A percentile compares a stretch with the other conserved stretches of the same genome.
These are phyloP conservation scores for Trichoplusia ni DNA, from an alignment of 1,140 invertebrate genomes.

Conservation along the genomic window DNA sequence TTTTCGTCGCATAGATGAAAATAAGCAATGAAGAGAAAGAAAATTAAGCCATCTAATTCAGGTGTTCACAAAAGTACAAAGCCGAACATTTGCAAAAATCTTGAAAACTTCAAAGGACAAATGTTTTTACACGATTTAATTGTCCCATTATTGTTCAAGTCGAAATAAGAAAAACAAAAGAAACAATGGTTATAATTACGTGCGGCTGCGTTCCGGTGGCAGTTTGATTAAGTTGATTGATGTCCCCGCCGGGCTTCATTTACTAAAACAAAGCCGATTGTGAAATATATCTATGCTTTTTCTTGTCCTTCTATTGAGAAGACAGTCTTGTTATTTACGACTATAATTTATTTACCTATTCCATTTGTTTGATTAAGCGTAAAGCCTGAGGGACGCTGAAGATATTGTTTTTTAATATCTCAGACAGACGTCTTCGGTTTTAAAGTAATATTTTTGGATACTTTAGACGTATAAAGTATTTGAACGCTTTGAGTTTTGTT, in stretches of 20 bases:
- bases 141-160: constrained; percentile 10
- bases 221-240: constrained; percentile 38
- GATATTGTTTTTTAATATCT: constrained; percentile 13
- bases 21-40: too few relatives aligned
- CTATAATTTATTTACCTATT: constrained; percentile 36
- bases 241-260: constrained; percentile 37
- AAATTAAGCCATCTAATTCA: too few relatives aligned
- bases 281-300: constrained; percentile 32
- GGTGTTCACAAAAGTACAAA: too few relatives aligned
- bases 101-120: neutral
- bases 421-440: neutral
- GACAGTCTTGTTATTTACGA: constrained; percentile 34
- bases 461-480: too few relatives aligned
- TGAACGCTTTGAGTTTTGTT: too few relatives aligned
- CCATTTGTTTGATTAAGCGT: constrained; percentile 39
- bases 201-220: constrained; percentile 22
- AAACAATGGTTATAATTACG: constrained; percentile 33
- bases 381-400: neutral
- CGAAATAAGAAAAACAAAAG: constrained; percentile 6
- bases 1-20: too few relatives aligned
- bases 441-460: too few relatives aligned
- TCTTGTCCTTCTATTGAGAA: constrained; percentile 24
- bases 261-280: constrained; percentile 36
- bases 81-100: neutral
- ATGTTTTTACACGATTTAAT: neutral